Base-by-base conservation (phyloP, 2,113 vertebrate genomes). In the Eurypyga helias region DNA sequence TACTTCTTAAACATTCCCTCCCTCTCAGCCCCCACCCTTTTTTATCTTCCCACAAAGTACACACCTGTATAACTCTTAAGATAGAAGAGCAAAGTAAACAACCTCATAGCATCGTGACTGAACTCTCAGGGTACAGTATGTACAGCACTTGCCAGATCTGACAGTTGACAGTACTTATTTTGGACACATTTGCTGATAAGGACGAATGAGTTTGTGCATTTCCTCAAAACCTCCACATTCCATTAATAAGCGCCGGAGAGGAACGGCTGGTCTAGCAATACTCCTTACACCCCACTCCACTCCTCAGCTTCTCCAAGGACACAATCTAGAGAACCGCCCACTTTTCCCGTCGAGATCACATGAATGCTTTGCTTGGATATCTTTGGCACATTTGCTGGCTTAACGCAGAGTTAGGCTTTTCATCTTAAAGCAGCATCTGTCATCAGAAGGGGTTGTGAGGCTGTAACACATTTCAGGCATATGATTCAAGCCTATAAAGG, bases 51-150 rank as follows among this genome's bases (percentile, higher is more conserved):
- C 90, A 11, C 81, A 34, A n/a, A 36, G 87, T 52, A 89, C 95
- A 95, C 95, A 92, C 93, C 94, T 89, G 87, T 23, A 26, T 7
- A 69, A 20, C 46, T 46, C 19, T 75, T 55, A 33, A 94, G 93
- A 46, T 33, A 54, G 87, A 83, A 49, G 48, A 91, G 92, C 97
- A 84, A 55, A 95, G 96, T 51, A 76, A 96, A 94, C 48, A 93
- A 51, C 75, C 95, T 71, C 90, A 61, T 38, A 73, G 64, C 92
- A 88, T 38, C 17, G 73, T 36, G 91, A 10, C 87, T 20, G 96
- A 20, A 48, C 80, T 77, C 11, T 41, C 61, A 21, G 85, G 91
- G 98, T 70, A 98, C 97, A 95, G 97, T 72, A 38, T 87, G 98
- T 98, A 89, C 98, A 48, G 81, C 82, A 17, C 91, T 76, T 69